Conservation (phyloP, 2,888 invertebrate species). For the Papilio gigon region DNA sequence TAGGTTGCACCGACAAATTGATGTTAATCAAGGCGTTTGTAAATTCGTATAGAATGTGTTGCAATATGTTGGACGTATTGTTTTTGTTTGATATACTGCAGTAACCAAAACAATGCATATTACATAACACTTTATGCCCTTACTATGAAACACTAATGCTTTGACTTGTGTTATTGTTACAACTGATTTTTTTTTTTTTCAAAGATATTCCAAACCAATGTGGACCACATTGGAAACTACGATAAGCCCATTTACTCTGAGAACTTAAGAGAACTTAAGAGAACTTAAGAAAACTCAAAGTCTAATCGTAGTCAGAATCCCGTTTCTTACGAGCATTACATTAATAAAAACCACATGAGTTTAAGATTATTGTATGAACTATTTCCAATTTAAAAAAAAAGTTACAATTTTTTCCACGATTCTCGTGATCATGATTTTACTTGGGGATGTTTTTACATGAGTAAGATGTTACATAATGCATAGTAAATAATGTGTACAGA, state of each 20-base stretch:
- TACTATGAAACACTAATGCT: neutral
- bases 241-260: no score
- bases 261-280: no score
- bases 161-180: neutral
- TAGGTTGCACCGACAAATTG: slow-evolving; percentile 51
- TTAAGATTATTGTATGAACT: no score
- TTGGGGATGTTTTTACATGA: slow-evolving; percentile 3
- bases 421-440: neutral
- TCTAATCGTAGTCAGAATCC: no score
- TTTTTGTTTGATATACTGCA: neutral
- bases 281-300: no score
- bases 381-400: no score
- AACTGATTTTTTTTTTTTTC: no score
- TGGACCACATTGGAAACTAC: no score
- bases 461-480: neutral
- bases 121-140: neutral
- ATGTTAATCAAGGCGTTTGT: slow-evolving; percentile 5
- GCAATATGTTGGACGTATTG: neutral
- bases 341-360: no score
- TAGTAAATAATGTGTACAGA: neutral
- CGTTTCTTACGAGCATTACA: no score
- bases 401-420: neutral
- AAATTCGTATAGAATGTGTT: neutral
- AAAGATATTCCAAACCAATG: no score
- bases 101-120: neutral